These are phyloP conservation scores for Pseudopodoces humilis DNA, from an alignment of 2,113 vertebrate species.

Conservation along the genomic window DNA sequence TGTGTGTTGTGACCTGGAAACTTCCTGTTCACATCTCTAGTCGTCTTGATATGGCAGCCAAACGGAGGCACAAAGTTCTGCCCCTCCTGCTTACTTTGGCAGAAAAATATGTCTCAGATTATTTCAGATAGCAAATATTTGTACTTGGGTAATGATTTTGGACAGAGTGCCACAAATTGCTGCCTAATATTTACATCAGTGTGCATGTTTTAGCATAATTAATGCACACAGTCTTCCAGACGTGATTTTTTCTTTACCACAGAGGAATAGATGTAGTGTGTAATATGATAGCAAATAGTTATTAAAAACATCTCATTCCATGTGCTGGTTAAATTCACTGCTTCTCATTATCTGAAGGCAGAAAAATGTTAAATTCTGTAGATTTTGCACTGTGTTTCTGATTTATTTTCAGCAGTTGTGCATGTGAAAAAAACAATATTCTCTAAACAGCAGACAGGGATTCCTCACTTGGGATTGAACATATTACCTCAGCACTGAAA, in stretches of 20 bases:
- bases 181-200: constrained; percentile 31
- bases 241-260: neutral
- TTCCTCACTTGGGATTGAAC: neutral
- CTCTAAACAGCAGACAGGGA: neutral
- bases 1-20: neutral
- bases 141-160: neutral
- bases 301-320: neutral
- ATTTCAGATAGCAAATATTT: constrained; percentile 44
- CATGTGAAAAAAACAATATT: neutral
- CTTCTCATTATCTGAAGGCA: neutral
- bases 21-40: neutral
- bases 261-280: neutral
- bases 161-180: constrained; percentile 1
- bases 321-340: neutral
- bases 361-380: neutral
- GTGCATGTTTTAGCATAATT: constrained; percentile 52
- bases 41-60: neutral
- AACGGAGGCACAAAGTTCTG: neutral
- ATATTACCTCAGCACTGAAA: neutral
- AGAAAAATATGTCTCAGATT: neutral
- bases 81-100: neutral
- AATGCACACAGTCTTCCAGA: neutral
- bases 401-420: neutral
- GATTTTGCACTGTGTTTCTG: neutral
- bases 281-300: neutral